These are phyloP conservation scores for Oryzias sinensis DNA, from an alignment of 2,797 vertebrate genomes.

Conservation along the genomic window DNA sequence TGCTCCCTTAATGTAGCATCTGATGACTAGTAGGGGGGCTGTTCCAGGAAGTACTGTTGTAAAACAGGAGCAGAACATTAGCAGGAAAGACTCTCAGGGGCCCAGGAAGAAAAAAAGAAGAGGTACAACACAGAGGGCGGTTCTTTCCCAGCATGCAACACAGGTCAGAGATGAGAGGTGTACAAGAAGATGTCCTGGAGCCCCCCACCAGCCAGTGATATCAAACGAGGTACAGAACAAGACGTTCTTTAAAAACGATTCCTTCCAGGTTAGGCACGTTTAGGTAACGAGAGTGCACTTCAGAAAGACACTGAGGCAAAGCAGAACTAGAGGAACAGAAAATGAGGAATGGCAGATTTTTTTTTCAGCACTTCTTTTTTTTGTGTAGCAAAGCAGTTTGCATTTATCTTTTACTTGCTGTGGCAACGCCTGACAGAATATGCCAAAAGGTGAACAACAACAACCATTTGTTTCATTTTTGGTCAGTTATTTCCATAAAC, in stretches of 20 bases:
- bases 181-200: conserved; percentile 47
- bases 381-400: neutral
- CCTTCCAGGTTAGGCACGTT: conserved; percentile 22
- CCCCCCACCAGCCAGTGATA: conserved; percentile 42
- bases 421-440: too few species aligned
- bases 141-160: conserved; percentile 64
- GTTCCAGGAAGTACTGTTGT: conserved; percentile 77
- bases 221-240: conserved; percentile 41
- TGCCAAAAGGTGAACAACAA: too few species aligned
- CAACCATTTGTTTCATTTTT: too few species aligned
- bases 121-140: conserved; percentile 52
- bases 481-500: too few species aligned
- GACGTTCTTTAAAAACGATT: conserved; percentile 33
- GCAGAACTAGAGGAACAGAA: conserved; percentile 1
- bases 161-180: conserved; percentile 51
- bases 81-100: conserved; percentile 66
- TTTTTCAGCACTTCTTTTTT: neutral
- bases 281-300: conserved; percentile 14
- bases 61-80: conserved; percentile 79
- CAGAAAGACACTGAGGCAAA: conserved; percentile 21
- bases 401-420: neutral
- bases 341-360: neutral
- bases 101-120: conserved; percentile 55
- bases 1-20: conserved; percentile 80
- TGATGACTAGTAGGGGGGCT: conserved; percentile 75